These are phyloP conservation scores for Amphiprion ocellaris DNA, from an alignment of 2,113 vertebrate genomes.

Conservation along the genomic window DNA sequence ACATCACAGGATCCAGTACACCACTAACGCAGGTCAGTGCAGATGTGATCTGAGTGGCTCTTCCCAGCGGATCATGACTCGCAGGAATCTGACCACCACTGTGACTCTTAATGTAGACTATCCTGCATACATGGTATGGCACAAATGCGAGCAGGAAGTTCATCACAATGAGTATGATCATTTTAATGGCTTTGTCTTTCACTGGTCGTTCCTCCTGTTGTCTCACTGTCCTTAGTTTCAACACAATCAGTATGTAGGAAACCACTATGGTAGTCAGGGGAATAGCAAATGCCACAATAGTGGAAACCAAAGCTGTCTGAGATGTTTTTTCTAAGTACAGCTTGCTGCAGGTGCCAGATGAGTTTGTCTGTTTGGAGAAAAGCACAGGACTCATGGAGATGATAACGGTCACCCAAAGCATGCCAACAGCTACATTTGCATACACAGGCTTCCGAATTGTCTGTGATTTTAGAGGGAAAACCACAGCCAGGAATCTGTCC, in stretches of 20 bases:
- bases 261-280: conserved; percentile 72
- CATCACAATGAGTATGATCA: conserved; percentile 77
- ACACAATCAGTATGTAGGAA: conserved; percentile 78
- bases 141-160: conserved; percentile 82
- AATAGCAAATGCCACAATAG: conserved; percentile 74
- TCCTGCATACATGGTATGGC: conserved; percentile 81
- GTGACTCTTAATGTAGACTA: conserved; percentile 73
- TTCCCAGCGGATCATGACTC: conserved; percentile 26
- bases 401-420: conserved; percentile 75
- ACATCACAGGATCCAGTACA: conserved; percentile 83
- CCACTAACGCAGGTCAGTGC: conserved; percentile 82
- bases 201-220: conserved; percentile 38
- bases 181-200: conserved; percentile 76
- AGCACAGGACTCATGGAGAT: conserved; percentile 74
- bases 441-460: conserved; percentile 65
- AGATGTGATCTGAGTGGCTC: conserved; percentile 80
- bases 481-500: conserved; percentile 79
- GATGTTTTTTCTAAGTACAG: conserved; percentile 79
- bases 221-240: conserved; percentile 66
- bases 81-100: background rate
- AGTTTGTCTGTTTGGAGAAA: conserved; percentile 46
- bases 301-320: conserved; percentile 68
- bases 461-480: conserved; percentile 69
- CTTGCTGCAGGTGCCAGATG: conserved; percentile 66
- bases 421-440: conserved; percentile 62